A percentile compares a stretch with the other conserved stretches of the same genome.
These are phyloP conservation scores for Micromussa lordhowensis DNA, from an alignment of 92 coral and sea anemone species.

Conservation along the genomic window DNA sequence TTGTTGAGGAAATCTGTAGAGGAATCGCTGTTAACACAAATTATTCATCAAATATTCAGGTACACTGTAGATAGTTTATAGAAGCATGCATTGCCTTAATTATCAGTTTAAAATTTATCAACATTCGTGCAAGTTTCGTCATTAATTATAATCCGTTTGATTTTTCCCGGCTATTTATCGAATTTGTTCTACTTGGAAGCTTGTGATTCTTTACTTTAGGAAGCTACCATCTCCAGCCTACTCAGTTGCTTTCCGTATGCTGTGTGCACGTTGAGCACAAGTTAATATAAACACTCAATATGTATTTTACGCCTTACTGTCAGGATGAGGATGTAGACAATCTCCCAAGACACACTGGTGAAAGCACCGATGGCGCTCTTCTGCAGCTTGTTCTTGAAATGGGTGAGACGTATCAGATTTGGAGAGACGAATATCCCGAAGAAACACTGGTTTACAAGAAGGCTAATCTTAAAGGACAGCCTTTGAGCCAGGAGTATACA, in stretches of 20 bases:
- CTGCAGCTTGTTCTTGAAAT: slow-evolving; percentile 84
- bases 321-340: slow-evolving; percentile 79
- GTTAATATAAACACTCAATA: background rate
- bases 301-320: background rate
- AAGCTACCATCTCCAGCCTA: background rate
- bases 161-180: background rate
- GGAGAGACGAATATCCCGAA: slow-evolving; percentile 90
- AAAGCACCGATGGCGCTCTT: slow-evolving; percentile 89
- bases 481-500: slow-evolving; percentile 54
- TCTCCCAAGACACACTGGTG: slow-evolving; percentile 83
- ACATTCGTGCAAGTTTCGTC: background rate
- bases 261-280: no score
- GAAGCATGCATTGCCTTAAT: background rate
- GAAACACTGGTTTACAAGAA: slow-evolving; percentile 72
- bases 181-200: background rate
- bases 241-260: no score
- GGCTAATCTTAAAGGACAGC: slow-evolving; percentile 58
- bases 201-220: background rate
- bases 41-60: slow-evolving; percentile 79
- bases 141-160: background rate
- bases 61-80: background rate
- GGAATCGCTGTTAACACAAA: slow-evolving; percentile 81
- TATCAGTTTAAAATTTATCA: background rate
- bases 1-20: slow-evolving; percentile 72
- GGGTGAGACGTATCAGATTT: slow-evolving; percentile 80